These are phyloP conservation scores for Enchytraeus crypticus DNA, from an alignment of 2,888 invertebrate species.

Conservation along the genomic window DNA sequence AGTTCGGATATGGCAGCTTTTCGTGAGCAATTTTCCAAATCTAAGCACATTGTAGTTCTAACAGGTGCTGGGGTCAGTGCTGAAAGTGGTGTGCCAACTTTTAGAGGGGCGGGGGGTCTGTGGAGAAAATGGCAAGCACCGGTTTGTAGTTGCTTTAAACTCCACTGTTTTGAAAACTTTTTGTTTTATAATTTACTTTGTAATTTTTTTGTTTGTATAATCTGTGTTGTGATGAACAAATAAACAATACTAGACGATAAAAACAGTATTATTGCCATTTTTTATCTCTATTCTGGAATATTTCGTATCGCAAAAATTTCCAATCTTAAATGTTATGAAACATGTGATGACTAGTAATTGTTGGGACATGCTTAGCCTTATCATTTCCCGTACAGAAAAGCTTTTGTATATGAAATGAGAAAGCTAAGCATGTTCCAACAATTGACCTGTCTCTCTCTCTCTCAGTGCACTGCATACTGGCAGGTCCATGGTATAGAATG, in stretches of 20 bases:
- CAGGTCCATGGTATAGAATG: no score
- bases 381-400: no score
- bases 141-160: conserved; percentile 30
- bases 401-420: no score
- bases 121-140: conserved; percentile 70
- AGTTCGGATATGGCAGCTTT: conserved; percentile 53
- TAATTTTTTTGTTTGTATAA: no score
- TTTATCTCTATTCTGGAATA: neutral
- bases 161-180: neutral
- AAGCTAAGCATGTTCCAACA: no score
- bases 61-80: conserved; percentile 69
- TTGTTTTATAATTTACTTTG: neutral
- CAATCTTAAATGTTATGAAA: neutral
- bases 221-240: no score
- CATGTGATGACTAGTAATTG: no score
- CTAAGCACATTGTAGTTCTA: conserved; percentile 61
- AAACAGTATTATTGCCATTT: no score
- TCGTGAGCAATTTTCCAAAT: conserved; percentile 55
- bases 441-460: no score
- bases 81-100: conserved; percentile 78
- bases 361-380: no score
- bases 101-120: conserved; percentile 69
- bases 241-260: no score
- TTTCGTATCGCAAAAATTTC: neutral
- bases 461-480: no score